A percentile compares a stretch with the other conserved stretches of the same genome.
Evolutionary conservation across 2,888 invertebrate species (phyloP).

Genomic region (Hemithea aestivaria): DNA sequence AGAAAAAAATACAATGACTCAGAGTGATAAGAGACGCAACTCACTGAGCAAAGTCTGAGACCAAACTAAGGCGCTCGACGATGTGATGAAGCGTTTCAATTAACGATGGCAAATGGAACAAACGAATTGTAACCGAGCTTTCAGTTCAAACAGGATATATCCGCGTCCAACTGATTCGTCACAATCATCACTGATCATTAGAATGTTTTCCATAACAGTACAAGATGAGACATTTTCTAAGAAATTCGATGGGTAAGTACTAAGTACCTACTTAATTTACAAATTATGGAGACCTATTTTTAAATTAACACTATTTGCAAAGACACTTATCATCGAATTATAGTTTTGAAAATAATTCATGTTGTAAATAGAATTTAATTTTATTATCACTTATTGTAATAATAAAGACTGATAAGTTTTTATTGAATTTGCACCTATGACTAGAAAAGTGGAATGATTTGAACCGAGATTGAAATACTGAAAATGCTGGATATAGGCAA

Average conservation of each 20-base stretch:
- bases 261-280: too few relatives aligned
- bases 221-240: background rate
- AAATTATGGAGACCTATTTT: too few relatives aligned
- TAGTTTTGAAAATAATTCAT: too few relatives aligned
- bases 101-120: conserved; percentile 60
- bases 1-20: conserved; percentile 10
- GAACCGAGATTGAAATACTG: conserved; percentile 10
- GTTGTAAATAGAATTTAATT: too few relatives aligned
- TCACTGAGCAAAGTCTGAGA: conserved; percentile 35
- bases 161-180: conserved; percentile 47
- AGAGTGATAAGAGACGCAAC: conserved; percentile 15
- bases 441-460: conserved; percentile 7
- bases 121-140: conserved; percentile 56
- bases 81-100: conserved; percentile 53
- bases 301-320: too few relatives aligned
- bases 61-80: conserved; percentile 47
- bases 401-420: too few relatives aligned
- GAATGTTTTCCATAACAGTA: conserved; percentile 1
- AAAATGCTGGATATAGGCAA: conserved; percentile 32
- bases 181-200: conserved; percentile 5
- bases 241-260: too few relatives aligned
- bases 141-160: conserved; percentile 74
- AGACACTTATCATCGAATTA: too few relatives aligned
- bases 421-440: too few relatives aligned
- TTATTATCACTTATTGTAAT: too few relatives aligned